Evolutionary conservation across 2,113 vertebrate genomes (phyloP), one percentile per base, ranked within the genome.

Genomic region (Equus przewalskii): DNA sequence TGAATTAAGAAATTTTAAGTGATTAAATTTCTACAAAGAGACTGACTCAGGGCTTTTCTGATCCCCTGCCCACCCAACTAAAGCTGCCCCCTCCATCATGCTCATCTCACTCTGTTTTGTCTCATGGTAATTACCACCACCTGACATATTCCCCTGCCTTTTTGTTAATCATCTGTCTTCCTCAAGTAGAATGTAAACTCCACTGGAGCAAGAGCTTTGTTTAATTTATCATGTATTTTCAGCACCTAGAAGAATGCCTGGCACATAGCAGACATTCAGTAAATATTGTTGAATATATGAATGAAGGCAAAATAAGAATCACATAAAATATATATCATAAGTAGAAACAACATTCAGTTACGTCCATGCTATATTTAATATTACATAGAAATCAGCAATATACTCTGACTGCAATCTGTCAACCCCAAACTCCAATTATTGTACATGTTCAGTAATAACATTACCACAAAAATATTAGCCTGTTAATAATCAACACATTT

Each of bases 401-500:
- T 30, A 76, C 49, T 85, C 54, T 83, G 75, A 80, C 64, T 96
- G n/a, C 26, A 93, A 84, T 83, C 87, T 95, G 49, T 92, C 85
- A 93, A 14, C 49, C 30, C 69, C n/a, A 87, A 76, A 94, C 70
- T 89, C 67, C 41, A 80, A 67, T 89, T 95, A 83, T 69, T 89
- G 64, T 93, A 89, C 58, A 56, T 79, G 58, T 76, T 93, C 76
- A 65, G 89, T 89, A 95, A 97, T 94, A 96, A 93, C 62, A 88
- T 95, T 85, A 81, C 83, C 70, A 96, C 90, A 95, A 85, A 97
- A 97, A 96, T 96, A 96, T 98, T 97, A 98, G 90, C 70, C 90
- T 96, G 97, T 72, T 98, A 97, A 98, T 98, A 98, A 97, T 97
- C 97, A 96, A 95, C 96, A 96, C 92, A 84, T 88, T 96, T 94